A percentile compares a stretch with the other conserved stretches of the same genome.
phyloP scores from a whole-genome alignment of 2,113 vertebrate species.

The Herpetotheres cachinnans region DNA sequence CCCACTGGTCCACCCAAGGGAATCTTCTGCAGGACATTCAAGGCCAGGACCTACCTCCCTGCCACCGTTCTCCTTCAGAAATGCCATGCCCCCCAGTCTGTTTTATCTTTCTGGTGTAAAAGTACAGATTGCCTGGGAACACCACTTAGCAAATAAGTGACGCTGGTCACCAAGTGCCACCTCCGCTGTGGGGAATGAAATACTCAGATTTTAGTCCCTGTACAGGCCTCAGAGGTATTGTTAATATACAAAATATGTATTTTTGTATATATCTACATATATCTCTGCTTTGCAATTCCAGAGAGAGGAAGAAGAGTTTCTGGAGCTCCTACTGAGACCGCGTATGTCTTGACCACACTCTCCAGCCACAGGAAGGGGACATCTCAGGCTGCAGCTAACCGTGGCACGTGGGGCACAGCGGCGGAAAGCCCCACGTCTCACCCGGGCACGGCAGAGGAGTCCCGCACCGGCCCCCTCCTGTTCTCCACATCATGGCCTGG shows the following conservation, averaged over 20 bases:
- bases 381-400: conserved; percentile 64
- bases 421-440: neutral
- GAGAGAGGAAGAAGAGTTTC: conserved; percentile 9
- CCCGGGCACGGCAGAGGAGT: neutral
- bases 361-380: conserved; percentile 72
- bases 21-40: neutral
- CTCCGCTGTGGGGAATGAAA: neutral
- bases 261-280: neutral
- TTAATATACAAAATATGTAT: neutral
- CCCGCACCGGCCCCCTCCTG: fast-evolving
- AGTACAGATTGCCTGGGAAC: neutral
- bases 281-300: neutral
- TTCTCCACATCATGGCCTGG: neutral
- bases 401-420: neutral
- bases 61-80: neutral
- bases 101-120: neutral
- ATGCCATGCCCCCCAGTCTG: neutral
- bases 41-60: neutral
- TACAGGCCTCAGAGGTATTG: neutral
- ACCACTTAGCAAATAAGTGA: neutral
- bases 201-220: neutral
- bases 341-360: conserved; percentile 64
- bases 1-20: neutral
- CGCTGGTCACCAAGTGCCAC: neutral
- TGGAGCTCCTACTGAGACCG: conserved; percentile 22